These are phyloP conservation scores for Danio albolineatus DNA, from an alignment of 2,797 vertebrate species.

Conservation along the genomic window DNA sequence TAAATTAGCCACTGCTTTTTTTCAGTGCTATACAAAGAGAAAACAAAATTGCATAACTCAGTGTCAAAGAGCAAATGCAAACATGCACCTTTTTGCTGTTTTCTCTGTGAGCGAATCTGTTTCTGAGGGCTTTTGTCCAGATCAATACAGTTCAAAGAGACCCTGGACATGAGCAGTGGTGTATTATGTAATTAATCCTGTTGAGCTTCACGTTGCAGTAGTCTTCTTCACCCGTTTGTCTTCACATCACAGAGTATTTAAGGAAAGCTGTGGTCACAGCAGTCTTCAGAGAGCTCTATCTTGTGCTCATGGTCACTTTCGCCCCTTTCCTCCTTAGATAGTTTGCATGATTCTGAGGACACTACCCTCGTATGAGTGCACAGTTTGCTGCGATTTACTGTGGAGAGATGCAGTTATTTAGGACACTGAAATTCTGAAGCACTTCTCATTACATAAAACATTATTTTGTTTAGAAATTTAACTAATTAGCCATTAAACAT, in stretches of 20 bases:
- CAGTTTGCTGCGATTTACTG: constrained; percentile 53
- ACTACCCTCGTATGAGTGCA: neutral
- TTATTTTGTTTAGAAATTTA: neutral
- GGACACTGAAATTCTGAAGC: neutral
- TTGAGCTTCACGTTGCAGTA: too few species aligned
- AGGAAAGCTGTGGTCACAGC: neutral
- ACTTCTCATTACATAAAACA: neutral
- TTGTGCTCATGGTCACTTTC: neutral
- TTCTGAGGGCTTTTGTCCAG: neutral
- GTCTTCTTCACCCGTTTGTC: too few species aligned
- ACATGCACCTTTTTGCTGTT: neutral
- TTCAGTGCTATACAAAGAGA: too few species aligned
- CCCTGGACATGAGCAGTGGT: neutral
- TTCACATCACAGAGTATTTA: constrained; percentile 8
- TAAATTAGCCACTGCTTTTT: too few species aligned
- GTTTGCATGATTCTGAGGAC: constrained; percentile 45
- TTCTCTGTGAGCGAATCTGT: neutral
- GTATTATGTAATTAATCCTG: neutral
- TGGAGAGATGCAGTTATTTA: constrained; percentile 10
- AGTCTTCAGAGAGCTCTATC: neutral
- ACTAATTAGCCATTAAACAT: neutral
- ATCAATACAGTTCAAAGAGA: neutral
- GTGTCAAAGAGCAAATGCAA: neutral
- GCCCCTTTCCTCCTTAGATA: constrained; percentile 76
- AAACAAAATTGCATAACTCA: neutral